Conservation (phyloP, 2,113 vertebrate genomes). For the Grus americana region DNA sequence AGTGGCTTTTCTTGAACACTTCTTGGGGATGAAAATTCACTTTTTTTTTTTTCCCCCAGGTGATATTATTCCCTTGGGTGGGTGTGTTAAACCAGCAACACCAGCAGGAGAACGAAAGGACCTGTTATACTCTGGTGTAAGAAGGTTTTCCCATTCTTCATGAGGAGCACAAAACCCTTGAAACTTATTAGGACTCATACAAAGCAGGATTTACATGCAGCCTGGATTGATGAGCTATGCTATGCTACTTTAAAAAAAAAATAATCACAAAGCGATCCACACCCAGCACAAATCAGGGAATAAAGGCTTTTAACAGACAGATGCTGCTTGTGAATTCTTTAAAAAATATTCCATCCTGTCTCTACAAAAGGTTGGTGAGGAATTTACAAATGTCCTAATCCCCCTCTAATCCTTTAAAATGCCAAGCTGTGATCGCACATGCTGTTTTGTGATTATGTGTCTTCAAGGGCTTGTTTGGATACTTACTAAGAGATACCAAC, state of each 20-base stretch:
- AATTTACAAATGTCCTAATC: slow-evolving; percentile 50
- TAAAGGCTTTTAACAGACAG: slow-evolving; percentile 16
- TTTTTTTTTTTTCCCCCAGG: neutral
- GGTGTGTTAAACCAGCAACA: slow-evolving; percentile 9
- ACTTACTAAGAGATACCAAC: neutral
- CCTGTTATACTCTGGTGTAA: neutral
- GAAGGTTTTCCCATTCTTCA: neutral
- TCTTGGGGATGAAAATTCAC: neutral
- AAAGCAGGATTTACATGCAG: neutral
- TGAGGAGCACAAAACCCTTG: neutral
- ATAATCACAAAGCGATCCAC: neutral
- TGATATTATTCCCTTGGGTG: neutral
- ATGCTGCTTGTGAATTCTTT: neutral
- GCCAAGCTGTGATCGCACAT: slow-evolving; percentile 7
- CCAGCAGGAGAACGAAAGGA: neutral
- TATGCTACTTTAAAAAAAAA: neutral
- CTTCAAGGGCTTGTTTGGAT: slow-evolving; percentile 15
- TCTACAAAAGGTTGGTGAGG: slow-evolving; percentile 41
- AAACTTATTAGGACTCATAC: neutral
- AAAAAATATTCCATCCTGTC: slow-evolving; percentile 44
- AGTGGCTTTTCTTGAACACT: slow-evolving; percentile 3
- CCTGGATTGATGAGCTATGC: neutral
- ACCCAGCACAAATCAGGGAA: neutral
- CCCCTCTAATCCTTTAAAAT: slow-evolving; percentile 33
- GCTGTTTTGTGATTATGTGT: neutral